A percentile compares a stretch with the other conserved stretches of the same genome.
Evolutionary conservation across 53 echinoderm and acorn worm species (phyloP).

Genomic region (Arbacia lixula): DNA sequence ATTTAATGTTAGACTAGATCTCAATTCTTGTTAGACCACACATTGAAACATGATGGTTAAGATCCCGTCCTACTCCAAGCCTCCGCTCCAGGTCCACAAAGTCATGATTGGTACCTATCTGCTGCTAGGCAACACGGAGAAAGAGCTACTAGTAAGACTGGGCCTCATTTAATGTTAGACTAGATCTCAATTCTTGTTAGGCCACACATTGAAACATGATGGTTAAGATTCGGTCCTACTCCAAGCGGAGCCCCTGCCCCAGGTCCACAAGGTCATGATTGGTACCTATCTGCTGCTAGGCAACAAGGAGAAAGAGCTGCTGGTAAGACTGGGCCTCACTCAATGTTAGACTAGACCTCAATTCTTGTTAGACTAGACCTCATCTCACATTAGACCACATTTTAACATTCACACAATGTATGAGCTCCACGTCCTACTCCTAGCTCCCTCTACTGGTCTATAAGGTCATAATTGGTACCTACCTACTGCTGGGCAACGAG

Average conservation of each 20-base stretch:
- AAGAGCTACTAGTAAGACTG: constrained; percentile 63
- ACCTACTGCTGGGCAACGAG: constrained; percentile 90
- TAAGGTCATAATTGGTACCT: constrained; percentile 94
- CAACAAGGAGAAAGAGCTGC: constrained; percentile 82
- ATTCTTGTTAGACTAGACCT: no score
- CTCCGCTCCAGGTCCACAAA: constrained; percentile 79
- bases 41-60: constrained; percentile 88
- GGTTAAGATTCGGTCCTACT: constrained; percentile 94
- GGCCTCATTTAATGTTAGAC: no score
- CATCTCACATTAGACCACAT: no score
- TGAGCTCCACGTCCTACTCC: constrained; percentile 91
- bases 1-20: no score
- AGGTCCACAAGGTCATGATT: constrained; percentile 94
- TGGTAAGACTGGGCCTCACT: constrained; percentile 73
- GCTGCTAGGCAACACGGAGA: constrained; percentile 91
- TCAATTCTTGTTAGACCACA: no score
- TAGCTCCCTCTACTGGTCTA: constrained; percentile 87
- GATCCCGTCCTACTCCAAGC: constrained; percentile 85
- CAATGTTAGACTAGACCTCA: no score
- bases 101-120: constrained; percentile 89
- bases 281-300: constrained; percentile 95
- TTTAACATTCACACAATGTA: no score
- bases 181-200: no score
- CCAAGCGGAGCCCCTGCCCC: constrained; percentile 82
- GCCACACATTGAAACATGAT: no score